Base-by-base conservation (phyloP, 2,113 vertebrate species). In the Stigmatopora argus region DNA sequence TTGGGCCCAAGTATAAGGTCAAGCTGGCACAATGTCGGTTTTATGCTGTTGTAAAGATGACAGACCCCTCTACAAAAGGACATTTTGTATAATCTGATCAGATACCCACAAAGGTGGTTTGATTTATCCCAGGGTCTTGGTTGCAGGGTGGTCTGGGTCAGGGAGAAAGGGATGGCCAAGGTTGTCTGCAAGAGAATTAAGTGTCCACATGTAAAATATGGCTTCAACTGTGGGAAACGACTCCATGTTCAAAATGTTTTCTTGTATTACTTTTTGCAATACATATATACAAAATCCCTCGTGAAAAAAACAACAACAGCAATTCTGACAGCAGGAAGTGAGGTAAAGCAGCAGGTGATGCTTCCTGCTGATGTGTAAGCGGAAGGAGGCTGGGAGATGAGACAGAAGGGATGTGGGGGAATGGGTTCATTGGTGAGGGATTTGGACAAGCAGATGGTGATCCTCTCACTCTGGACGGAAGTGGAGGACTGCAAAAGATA, bases 141-240 rank as follows among this genome's bases (percentile, higher is more conserved):
- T 74, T 72, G 38, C 31, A 9, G 58, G 70, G 71, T 78, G 79
- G 66, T 69, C 68, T 21, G 62, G 79, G 77, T 87, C 79, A 86
- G 78, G 78, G 78, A 75, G 81, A 80, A 68, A 71, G 78, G n/a
- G 23, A 56, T 71, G 73, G 69, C 77, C 81, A 87, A 85, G 85
- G 86, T 87, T 85, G 80, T 70, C 62, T 65, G 68, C 69, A 76
- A 66, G 66, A 82, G 82, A 72, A 86, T 86, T 82, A 84, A 84
- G 78, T 78, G 75, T 69, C 38, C 9, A 23, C 74, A 76, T 34
- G 56, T 74, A 65, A 73, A 75, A 82, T 74, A 81, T 70, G 72
- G 66, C 67, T 52, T 73, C 21, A 64, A 73, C 79, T 72, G 80
- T 69, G 67, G 62, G 76, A 78, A 64, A 63, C 59, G 5, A 49